phyloP scores from a whole-genome alignment of 1,140 invertebrate species.

The Atopsyche davidsoni region DNA sequence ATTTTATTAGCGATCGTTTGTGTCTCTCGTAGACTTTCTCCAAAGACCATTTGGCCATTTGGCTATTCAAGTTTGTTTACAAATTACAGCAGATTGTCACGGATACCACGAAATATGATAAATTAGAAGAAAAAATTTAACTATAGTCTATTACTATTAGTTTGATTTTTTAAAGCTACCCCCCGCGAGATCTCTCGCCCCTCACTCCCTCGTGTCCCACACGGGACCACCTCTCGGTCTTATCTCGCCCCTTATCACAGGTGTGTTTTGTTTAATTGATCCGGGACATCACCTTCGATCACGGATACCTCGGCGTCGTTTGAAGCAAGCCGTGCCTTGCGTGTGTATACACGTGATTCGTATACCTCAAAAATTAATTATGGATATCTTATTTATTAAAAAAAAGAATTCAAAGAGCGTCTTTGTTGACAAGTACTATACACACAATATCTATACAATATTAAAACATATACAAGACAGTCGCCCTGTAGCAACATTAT shows the following conservation, averaged over 20 bases:
- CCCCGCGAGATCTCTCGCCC: neutral
- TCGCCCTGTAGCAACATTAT: neutral
- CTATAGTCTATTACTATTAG: too few relatives aligned
- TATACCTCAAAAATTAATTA: neutral
- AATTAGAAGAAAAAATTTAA: too few relatives aligned
- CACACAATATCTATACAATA: neutral
- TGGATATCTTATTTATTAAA: neutral
- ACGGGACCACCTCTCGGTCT: conserved; percentile 17
- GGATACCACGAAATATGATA: too few relatives aligned
- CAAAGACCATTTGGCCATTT: too few relatives aligned
- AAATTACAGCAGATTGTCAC: too few relatives aligned
- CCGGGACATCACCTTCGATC: conserved; percentile 20
- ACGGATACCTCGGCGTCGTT: neutral
- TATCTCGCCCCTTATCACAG: conserved; percentile 19
- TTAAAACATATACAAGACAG: neutral
- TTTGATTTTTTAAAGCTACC: too few relatives aligned
- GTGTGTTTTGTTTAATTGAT: conserved; percentile 28
- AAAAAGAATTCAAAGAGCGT: neutral
- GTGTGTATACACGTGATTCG: neutral
- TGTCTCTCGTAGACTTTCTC: too few relatives aligned
- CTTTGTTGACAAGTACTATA: neutral
- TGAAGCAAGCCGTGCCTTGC: neutral
- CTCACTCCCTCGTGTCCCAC: neutral
- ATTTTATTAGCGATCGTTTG: too few relatives aligned
- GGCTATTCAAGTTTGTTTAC: too few relatives aligned